These are phyloP conservation scores for Elaphurus davidianus DNA, from an alignment of 2,113 vertebrate genomes.

Conservation along the genomic window DNA sequence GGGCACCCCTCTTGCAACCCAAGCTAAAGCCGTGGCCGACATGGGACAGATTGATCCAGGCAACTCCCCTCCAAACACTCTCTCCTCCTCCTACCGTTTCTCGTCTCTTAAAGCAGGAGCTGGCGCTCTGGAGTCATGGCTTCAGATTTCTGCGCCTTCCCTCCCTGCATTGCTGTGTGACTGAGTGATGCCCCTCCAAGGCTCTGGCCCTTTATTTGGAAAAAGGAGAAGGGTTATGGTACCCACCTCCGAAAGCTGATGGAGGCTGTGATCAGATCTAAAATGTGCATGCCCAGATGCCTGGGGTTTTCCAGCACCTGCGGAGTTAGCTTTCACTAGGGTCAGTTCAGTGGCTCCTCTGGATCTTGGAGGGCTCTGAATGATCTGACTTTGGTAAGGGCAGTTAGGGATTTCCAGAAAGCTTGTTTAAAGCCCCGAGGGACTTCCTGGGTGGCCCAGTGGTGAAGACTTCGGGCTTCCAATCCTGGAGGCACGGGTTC, in stretches of 20 bases:
- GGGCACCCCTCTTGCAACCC: not conserved
- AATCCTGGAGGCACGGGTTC: not conserved
- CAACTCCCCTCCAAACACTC: accelerated
- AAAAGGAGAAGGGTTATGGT: too few species aligned
- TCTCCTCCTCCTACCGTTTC: accelerated
- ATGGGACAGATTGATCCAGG: not conserved
- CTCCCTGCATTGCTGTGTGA: accelerated
- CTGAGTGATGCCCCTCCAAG: too few species aligned
- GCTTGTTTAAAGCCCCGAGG: not conserved
- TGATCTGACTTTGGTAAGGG: accelerated
- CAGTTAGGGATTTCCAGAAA: not conserved
- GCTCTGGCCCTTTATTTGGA: not conserved
- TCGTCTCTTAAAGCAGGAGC: accelerated
- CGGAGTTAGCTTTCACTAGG: accelerated
- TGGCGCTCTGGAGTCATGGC: not conserved
- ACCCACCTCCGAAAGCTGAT: accelerated
- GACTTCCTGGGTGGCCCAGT: not conserved
- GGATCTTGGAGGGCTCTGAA: not conserved
- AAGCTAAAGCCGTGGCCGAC: accelerated
- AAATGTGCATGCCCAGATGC: accelerated
- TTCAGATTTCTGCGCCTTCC: not conserved
- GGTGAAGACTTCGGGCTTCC: not conserved
- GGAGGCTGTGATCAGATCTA: not conserved
- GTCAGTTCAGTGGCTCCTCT: not conserved
- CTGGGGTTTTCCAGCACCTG: accelerated